phyloP scores from a whole-genome alignment of 2,888 invertebrate genomes.

The Fragum whitleyi region DNA sequence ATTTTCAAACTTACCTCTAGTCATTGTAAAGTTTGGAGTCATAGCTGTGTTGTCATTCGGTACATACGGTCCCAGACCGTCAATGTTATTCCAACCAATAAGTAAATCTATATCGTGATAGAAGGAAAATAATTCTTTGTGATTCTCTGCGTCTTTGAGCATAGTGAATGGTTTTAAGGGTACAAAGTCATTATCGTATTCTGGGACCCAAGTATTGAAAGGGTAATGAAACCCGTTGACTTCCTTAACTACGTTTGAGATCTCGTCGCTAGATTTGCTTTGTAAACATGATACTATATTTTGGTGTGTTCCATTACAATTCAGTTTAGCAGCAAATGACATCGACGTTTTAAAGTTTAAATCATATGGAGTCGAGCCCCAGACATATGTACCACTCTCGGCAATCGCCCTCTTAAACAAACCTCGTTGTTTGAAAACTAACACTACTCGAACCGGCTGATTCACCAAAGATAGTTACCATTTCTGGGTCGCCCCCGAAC shows the following conservation, averaged over 20 bases:
- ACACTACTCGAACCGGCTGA: background rate
- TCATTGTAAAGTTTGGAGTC: background rate
- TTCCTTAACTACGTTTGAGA: background rate
- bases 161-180: conserved; percentile 9
- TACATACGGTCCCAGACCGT: background rate
- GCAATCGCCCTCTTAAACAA: conserved; percentile 6
- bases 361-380: background rate
- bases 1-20: background rate
- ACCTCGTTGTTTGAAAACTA: background rate
- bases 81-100: conserved; percentile 10
- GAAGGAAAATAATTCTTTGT: background rate
- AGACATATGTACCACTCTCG: background rate
- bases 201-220: background rate
- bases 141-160: background rate
- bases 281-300: background rate
- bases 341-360: background rate
- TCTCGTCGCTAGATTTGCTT: background rate
- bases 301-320: background rate
- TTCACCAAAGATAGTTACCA: background rate
- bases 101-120: conserved; percentile 15
- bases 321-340: background rate
- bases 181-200: conserved; percentile 4
- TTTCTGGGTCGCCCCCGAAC: background rate
- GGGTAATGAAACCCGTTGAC: background rate
- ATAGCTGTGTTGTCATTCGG: background rate